These are phyloP conservation scores for Psittacula derbiana DNA, from an alignment of 2,797 vertebrate genomes.

Conservation along the genomic window DNA sequence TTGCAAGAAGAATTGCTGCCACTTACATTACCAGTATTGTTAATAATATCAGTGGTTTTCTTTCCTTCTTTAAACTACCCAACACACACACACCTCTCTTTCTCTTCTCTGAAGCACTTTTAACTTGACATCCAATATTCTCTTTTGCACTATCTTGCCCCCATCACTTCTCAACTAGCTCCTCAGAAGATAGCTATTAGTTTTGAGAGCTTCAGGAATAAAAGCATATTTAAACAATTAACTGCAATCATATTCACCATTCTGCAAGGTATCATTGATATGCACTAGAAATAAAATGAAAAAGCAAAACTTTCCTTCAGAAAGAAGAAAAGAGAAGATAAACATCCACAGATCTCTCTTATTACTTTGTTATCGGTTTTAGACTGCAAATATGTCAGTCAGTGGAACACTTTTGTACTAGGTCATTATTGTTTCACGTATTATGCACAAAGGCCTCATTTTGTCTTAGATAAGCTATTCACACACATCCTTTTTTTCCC, in stretches of 20 bases:
- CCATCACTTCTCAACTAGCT: background rate
- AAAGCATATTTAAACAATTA: conserved; percentile 44
- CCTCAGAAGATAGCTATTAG: background rate
- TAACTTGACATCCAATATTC: background rate
- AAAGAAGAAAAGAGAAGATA: background rate
- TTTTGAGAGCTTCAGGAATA: conserved; percentile 21
- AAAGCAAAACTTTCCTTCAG: background rate
- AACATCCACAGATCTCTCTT: background rate
- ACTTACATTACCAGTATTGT: background rate
- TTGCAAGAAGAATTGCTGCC: background rate
- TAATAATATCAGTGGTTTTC: background rate
- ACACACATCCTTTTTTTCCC: background rate
- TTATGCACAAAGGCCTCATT: conserved; percentile 44
- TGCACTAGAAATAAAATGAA: background rate
- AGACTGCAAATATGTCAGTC: conserved; percentile 15
- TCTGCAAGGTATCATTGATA: background rate
- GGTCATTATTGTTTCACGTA: conserved; percentile 17
- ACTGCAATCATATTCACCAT: background rate
- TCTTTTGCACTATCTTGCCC: background rate
- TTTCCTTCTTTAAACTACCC: background rate
- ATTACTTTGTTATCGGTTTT: conserved; percentile 34
- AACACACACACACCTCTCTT: background rate
- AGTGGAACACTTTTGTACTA: conserved; percentile 17
- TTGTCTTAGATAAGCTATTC: conserved; percentile 38
- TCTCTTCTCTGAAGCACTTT: background rate